Percentiles rank a stretch among this genome's conserved stretches.
Conservation (phyloP, 2,797 vertebrate species). For the Adrianichthys oophorus region DNA sequence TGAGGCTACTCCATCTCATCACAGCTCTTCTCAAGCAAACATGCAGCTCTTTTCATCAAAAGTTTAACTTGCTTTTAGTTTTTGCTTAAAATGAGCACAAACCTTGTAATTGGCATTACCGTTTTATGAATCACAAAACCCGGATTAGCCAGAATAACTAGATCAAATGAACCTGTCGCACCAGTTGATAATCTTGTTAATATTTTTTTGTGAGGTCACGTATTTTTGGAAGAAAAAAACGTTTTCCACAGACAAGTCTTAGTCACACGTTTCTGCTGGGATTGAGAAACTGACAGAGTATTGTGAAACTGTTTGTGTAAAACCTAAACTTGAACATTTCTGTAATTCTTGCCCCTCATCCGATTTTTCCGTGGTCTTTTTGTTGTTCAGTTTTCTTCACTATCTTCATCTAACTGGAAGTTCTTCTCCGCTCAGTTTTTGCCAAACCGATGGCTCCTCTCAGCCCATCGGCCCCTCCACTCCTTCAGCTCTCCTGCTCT, state of each 20-base stretch:
- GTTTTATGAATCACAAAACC: no score
- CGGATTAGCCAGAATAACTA: no score
- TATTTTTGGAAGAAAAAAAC: no score
- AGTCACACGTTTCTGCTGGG: no score
- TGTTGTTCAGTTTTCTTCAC: conserved; percentile 4
- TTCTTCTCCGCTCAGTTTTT: conserved; percentile 19
- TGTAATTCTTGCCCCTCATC: neutral
- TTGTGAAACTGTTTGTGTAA: neutral
- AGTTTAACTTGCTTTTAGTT: no score
- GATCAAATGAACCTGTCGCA: no score
- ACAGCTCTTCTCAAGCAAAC: neutral
- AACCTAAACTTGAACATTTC: neutral
- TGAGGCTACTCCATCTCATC: conserved; percentile 5
- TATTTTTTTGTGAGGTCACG: no score
- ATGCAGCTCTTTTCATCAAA: neutral
- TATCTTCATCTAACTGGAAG: conserved; percentile 7
- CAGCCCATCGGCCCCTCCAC: conserved; percentile 29
- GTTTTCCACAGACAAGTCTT: no score
- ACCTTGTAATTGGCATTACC: no score
- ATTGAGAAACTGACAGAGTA: no score
- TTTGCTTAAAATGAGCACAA: no score
- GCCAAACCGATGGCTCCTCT: conserved; percentile 5
- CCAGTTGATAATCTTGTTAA: no score
- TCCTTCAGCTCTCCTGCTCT: conserved; percentile 23
- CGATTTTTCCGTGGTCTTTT: neutral